Evolutionary conservation across 64 coral and sea anemone genomes (phyloP).

Genomic region (Dendrophyllia cribrosa): DNA sequence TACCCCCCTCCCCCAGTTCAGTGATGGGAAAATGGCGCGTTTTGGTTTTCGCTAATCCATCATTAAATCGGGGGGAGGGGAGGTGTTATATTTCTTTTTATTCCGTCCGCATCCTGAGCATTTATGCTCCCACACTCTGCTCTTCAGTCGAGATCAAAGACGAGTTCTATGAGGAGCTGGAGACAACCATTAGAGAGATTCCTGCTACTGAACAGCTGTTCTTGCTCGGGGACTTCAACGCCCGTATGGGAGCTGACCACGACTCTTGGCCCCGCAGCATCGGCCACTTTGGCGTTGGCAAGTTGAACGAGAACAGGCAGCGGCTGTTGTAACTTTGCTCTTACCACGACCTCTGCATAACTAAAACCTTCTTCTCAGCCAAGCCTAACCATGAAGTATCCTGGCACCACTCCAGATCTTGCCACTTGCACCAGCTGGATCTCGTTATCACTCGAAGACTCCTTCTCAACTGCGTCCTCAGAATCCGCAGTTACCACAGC

Average conservation of each 20-base stretch:
- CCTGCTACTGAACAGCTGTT: not conserved
- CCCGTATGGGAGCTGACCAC: not conserved
- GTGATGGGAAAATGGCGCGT: too few relatives aligned
- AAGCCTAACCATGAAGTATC: slow-evolving; percentile 22
- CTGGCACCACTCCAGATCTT: slow-evolving; percentile 26
- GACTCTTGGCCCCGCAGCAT: not conserved
- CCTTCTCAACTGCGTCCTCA: slow-evolving; percentile 6
- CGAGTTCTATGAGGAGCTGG: slow-evolving; percentile 12
- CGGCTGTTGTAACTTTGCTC: slow-evolving; percentile 35
- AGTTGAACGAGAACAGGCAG: slow-evolving; percentile 22
- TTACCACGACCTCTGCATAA: slow-evolving; percentile 25
- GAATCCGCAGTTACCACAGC: slow-evolving; percentile 37
- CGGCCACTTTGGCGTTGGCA: not conserved
- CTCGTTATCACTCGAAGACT: slow-evolving; percentile 25
- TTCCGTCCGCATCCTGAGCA: too few relatives aligned
- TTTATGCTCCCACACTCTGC: slow-evolving; percentile 6
- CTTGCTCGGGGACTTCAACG: slow-evolving; percentile 28
- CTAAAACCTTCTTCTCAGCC: slow-evolving; percentile 27
- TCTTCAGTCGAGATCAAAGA: slow-evolving; percentile 12
- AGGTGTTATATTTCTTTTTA: too few relatives aligned
- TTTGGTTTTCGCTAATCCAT: too few relatives aligned
- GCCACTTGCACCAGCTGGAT: slow-evolving; percentile 38
- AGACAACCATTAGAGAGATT: not conserved
- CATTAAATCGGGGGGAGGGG: too few relatives aligned
- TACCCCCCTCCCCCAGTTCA: too few relatives aligned